Evolutionary conservation across 1,140 invertebrate species (phyloP), one percentile per base, ranked within the genome.

Genomic region (Sitodiplosis mosellana): DNA sequence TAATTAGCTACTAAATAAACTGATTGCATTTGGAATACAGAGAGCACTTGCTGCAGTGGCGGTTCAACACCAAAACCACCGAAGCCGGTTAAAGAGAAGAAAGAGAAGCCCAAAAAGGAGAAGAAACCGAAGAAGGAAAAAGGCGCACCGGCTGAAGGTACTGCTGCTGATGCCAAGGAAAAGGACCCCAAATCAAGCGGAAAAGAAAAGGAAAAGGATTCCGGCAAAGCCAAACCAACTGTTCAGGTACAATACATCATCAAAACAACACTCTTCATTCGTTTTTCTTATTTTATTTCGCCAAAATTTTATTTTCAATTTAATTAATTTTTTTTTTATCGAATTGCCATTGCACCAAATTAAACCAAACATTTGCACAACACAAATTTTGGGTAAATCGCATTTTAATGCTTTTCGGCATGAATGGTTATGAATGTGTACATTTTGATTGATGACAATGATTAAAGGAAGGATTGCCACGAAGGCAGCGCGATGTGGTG

Each of bases 31-130:
- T 20, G 41, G 45, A 20, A 49, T 33, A 19, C 50, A 75, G 87
- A 91, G 65, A 83, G 83, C 69, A 75, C 81, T 50, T 86, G 83
- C 65, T 86, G 83, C 65, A 76, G 76, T 48, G 74, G 76, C 49
- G 74, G 73, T 27, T 27, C 27, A 34, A 72, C 71, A 51, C 77
- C 78, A 46, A 78, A 78, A 59, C 73, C 76, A 20, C 77, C 74
- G 42, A 74, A 74, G 36, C 72, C 74, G 14, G 76, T 76, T 38
- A 79, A 79, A 54, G 79, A 82, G 47, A 81, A 81, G 56, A n/a
- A 14, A 10, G 27, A 27, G 27, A 83, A 84, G 61, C 75, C 75
- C 42, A 77, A 81, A 51, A 78, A 79, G 57, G 78, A 84, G 60
- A 70, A 76, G 38, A 80, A 81, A 66, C 71, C 47, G 68, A 68